Percentiles rank a stretch among this genome's conserved stretches.
Conservation (phyloP, 2,888 invertebrate genomes). For the Pristionchus fissidentatus region DNA sequence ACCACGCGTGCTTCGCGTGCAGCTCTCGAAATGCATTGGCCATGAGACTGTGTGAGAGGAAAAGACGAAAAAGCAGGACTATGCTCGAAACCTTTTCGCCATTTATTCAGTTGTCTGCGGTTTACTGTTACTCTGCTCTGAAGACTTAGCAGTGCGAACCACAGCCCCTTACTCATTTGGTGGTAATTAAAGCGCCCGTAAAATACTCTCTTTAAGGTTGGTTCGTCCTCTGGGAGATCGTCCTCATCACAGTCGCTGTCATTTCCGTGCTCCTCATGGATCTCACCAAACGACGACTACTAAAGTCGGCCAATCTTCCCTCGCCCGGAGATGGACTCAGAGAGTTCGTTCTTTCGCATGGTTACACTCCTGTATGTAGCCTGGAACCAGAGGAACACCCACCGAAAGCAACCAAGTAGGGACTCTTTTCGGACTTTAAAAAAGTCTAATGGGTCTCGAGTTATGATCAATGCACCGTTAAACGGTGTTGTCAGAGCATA, state of each 20-base stretch:
- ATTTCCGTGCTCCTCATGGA: conserved; percentile 16
- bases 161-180: too few species aligned
- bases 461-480: too few species aligned
- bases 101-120: too few species aligned
- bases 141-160: too few species aligned
- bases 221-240: conserved; percentile 47
- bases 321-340: not conserved
- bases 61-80: too few species aligned
- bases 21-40: too few species aligned
- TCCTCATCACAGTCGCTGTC: conserved; percentile 27
- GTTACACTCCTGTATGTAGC: not conserved
- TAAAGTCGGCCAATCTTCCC: not conserved
- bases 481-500: too few species aligned
- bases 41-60: too few species aligned
- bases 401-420: not conserved
- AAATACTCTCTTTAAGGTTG: conserved; percentile 23
- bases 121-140: too few species aligned
- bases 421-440: too few species aligned
- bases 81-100: not conserved
- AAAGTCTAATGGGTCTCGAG: too few species aligned
- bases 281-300: not conserved
- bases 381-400: not conserved
- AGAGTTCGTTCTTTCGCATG: not conserved
- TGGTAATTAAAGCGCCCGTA: not conserved
- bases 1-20: too few species aligned